phyloP scores from a whole-genome alignment of 1,140 invertebrate genomes.

The Agrilus planipennis region DNA sequence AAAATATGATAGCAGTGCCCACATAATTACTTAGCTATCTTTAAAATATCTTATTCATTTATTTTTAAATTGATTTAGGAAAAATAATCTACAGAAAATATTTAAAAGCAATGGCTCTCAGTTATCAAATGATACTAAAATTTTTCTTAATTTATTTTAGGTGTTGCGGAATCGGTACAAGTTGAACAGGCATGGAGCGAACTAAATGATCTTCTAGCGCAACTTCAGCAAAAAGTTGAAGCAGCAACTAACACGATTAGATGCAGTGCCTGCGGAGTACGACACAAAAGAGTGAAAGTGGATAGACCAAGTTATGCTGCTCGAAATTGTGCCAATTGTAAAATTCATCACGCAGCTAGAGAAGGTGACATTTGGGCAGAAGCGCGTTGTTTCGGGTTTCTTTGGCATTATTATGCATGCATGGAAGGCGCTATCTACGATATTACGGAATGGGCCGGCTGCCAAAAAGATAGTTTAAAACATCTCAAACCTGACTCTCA shows the following conservation, averaged over 20 bases:
- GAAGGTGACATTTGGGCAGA: conserved; percentile 97
- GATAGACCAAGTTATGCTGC: conserved; percentile 81
- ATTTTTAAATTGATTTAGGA: no score
- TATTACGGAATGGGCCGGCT: conserved; percentile 91
- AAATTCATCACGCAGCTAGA: conserved; percentile 81
- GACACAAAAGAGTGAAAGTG: conserved; percentile 74
- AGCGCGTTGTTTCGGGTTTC: conserved; percentile 71
- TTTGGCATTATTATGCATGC: conserved; percentile 91
- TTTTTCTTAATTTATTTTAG: conserved; percentile 47
- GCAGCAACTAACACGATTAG: conserved; percentile 81
- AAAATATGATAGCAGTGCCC: no score
- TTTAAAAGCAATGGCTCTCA: no score
- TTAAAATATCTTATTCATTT: no score
- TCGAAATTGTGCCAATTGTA: conserved; percentile 77
- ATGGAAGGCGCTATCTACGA: conserved; percentile 91
- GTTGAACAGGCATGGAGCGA: conserved; percentile 76
- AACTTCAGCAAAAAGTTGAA: conserved; percentile 86
- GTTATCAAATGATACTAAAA: no score
- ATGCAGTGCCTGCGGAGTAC: conserved; percentile 82
- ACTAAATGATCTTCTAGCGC: conserved; percentile 65
- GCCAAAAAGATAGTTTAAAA: conserved; percentile 72
- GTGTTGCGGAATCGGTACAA: conserved; percentile 64
- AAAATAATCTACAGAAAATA: no score
- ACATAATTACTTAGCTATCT: no score
- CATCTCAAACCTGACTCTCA: conserved; percentile 77